Evolutionary conservation across 2,113 vertebrate genomes (phyloP).

Genomic region (Sminthopsis crassicaudata): DNA sequence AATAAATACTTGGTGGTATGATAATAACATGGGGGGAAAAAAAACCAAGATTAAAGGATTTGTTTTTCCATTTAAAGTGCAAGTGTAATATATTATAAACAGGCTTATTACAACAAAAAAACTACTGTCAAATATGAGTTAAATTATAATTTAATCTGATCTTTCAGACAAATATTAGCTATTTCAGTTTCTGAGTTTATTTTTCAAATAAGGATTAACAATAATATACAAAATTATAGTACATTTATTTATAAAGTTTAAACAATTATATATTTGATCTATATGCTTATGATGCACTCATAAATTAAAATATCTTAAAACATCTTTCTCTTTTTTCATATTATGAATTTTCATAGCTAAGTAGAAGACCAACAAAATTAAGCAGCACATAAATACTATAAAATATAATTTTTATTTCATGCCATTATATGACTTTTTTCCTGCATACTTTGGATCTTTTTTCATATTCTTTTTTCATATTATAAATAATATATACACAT

Average conservation of each 20-base stretch:
- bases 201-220: background rate
- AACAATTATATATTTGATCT: background rate
- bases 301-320: constrained; percentile 60
- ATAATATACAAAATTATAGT: constrained; percentile 21
- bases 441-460: background rate
- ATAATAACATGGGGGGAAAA: background rate
- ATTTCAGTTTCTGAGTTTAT: background rate
- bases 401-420: background rate
- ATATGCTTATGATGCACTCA: background rate
- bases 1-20: background rate
- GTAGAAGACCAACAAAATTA: background rate
- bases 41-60: constrained; percentile 9
- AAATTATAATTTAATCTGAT: constrained; percentile 8
- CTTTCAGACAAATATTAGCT: constrained; percentile 12
- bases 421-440: background rate
- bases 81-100: constrained; percentile 39
- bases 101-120: constrained; percentile 20
- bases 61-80: constrained; percentile 26
- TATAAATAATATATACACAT: background rate
- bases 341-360: background rate
- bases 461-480: background rate
- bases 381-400: background rate
- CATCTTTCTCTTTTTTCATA: constrained; percentile 30
- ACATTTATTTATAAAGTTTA: background rate
- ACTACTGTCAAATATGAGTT: background rate